Evolutionary conservation across 35 echinoderm and acorn worm species (phyloP), one percentile per base, ranked within the genome.

Genomic region (Ptychodera flava): DNA sequence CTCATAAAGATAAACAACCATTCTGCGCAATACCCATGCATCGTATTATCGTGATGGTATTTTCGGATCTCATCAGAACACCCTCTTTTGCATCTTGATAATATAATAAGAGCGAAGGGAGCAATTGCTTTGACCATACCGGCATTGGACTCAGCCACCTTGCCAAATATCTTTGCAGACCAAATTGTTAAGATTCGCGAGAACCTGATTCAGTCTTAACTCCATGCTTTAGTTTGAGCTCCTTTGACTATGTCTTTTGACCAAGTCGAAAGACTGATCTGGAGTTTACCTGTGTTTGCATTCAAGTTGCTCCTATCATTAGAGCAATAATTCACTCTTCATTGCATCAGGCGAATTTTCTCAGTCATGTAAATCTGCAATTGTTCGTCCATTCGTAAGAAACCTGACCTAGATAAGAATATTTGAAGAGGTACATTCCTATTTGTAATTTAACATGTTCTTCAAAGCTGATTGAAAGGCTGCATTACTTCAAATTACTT

Each of bases 361-460:
- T 0, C 36, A 35, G 30, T 27, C 52, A 30, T 77, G 52, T n/a
- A 89, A 89, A 33, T 16, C 82, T 77, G 88, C 88, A 33, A 32
- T 82, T 83, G 31, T 89, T 76, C 36, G 37, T 36, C 87, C 35
- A n/a, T 45, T 81, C 28, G 16, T 89, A 89, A 89, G 45, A 83
- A 89, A 35, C 15, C 52, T 34, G 52, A 32, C 33, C 53, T 89
- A 33, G 88, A 84, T 84, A 82, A 82, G 1, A 32, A 89, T 22
- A 33, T 35, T 28, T 89, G 22, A 77, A 89, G 27, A 89, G 84
- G n/a, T 89, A 83, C 35, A 83, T 80, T 29, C 88, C 80, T 34
- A 36, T 89, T 36, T 81, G 52, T 64, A 83, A 89, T 53, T 38
- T 89, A 89, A 82, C 34, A 64, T 89, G 76, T 33, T 31, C 83